These are phyloP conservation scores for Oryzias javanicus DNA, from an alignment of 2,113 vertebrate species.

Conservation along the genomic window DNA sequence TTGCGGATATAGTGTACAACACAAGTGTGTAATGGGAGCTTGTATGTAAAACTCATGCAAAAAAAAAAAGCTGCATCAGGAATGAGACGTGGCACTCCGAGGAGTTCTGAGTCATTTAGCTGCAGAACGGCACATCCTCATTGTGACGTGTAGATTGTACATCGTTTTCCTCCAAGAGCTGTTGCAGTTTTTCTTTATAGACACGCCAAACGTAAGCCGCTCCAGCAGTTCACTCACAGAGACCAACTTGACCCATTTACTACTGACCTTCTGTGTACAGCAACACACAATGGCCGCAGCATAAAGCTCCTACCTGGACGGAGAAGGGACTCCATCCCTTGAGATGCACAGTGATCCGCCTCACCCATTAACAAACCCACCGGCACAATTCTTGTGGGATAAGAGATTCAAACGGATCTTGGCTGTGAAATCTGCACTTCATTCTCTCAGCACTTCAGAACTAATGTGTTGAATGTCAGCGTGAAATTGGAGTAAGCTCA, in stretches of 20 bases:
- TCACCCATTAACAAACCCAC: constrained; percentile 35
- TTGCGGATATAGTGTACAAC: neutral
- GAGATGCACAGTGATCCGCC: constrained; percentile 4
- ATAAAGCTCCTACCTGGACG: constrained; percentile 5
- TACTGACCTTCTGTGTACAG: neutral
- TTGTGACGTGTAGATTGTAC: neutral
- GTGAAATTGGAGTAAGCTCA: constrained; percentile 48
- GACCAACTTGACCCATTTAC: constrained; percentile 41
- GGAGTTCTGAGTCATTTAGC: neutral
- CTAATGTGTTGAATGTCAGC: constrained; percentile 51
- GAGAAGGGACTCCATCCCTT: constrained; percentile 41
- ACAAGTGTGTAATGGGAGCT: constrained; percentile 30
- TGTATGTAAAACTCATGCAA: constrained; percentile 36
- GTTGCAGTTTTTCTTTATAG: no score
- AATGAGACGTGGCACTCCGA: constrained; percentile 18
- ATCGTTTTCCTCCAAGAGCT: neutral
- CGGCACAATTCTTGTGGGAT: constrained; percentile 38
- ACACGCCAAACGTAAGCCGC: no score
- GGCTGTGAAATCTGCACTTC: constrained; percentile 39
- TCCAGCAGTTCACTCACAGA: constrained; percentile 2
- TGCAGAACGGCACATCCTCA: neutral
- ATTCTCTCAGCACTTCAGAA: constrained; percentile 22
- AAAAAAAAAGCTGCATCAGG: constrained; percentile 14
- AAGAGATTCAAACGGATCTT: constrained; percentile 23
- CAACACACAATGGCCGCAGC: constrained; percentile 33